phyloP scores from a whole-genome alignment of 2,113 vertebrate genomes.

The Archocentrus centrarchus region DNA sequence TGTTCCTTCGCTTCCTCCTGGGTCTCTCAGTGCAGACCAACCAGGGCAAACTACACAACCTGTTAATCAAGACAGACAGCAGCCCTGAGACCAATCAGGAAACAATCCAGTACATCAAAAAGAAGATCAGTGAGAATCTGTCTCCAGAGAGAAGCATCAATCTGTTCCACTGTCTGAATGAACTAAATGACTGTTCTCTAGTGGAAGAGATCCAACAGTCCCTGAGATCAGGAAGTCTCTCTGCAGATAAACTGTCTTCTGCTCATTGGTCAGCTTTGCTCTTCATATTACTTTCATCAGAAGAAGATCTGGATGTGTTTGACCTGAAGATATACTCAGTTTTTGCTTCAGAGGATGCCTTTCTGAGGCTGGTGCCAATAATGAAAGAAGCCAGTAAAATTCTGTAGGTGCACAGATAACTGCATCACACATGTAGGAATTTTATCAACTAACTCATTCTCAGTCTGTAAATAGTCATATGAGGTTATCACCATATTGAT shows the following conservation, averaged over 20 bases:
- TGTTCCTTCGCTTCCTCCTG: slow-evolving; percentile 34
- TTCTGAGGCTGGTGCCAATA: slow-evolving; percentile 32
- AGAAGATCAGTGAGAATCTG: slow-evolving; percentile 14
- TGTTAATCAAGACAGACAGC: not conserved
- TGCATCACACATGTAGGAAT: not conserved
- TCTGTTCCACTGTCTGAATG: slow-evolving; percentile 34
- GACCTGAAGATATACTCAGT: slow-evolving; percentile 9
- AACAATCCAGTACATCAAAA: slow-evolving; percentile 27
- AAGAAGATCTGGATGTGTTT: slow-evolving; percentile 15
- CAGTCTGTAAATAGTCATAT: not conserved
- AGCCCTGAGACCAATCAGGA: not conserved
- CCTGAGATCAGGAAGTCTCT: slow-evolving; percentile 30
- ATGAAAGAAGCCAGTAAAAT: slow-evolving; percentile 23
- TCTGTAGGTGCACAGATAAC: slow-evolving; percentile 23
- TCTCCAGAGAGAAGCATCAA: slow-evolving; percentile 31
- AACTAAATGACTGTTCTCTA: slow-evolving; percentile 22
- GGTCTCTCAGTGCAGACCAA: slow-evolving; percentile 22
- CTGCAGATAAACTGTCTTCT: slow-evolving; percentile 16
- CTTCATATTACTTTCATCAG: slow-evolving; percentile 40
- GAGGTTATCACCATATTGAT: not conserved
- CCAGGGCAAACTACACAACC: slow-evolving; percentile 9
- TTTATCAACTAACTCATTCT: not conserved
- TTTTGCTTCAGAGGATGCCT: slow-evolving; percentile 10
- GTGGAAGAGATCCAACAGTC: slow-evolving; percentile 12
- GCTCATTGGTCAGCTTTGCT: slow-evolving; percentile 43